Conservation (phyloP, 2,113 vertebrate genomes). For the Coregonus clupeaformis region DNA sequence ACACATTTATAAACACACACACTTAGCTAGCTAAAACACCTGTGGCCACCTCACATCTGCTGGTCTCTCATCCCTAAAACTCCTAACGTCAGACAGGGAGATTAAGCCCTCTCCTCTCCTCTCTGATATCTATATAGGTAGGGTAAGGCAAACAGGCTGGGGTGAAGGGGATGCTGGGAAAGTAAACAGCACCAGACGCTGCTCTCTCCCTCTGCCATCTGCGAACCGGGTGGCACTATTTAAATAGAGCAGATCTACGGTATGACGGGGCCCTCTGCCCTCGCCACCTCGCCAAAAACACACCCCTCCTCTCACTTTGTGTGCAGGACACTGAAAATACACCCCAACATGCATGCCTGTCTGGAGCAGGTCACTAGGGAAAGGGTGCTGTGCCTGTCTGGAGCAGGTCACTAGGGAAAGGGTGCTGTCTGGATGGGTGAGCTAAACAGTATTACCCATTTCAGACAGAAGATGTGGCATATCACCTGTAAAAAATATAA, state of each 20-base stretch:
- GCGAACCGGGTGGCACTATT: constrained; percentile 16
- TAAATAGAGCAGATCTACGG: constrained; percentile 33
- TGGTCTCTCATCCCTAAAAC: too few relatives aligned
- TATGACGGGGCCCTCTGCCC: neutral
- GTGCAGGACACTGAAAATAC: too few relatives aligned
- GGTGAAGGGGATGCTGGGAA: neutral
- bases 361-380: too few relatives aligned
- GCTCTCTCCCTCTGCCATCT: constrained; percentile 14
- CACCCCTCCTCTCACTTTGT: too few relatives aligned
- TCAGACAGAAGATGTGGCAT: too few relatives aligned
- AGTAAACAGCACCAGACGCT: constrained; percentile 9
- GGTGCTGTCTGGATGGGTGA: too few relatives aligned
- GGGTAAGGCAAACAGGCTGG: constrained; percentile 11
- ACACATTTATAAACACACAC: neutral
- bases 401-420: too few relatives aligned
- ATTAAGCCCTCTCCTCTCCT: constrained; percentile 1
- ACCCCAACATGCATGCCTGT: too few relatives aligned
- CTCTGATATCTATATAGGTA: constrained; percentile 22
- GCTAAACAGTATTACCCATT: too few relatives aligned
- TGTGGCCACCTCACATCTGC: too few relatives aligned
- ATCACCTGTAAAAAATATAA: too few relatives aligned
- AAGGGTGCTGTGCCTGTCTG: too few relatives aligned
- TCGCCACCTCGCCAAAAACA: neutral
- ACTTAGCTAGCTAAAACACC: neutral
- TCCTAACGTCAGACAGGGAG: neutral